phyloP scores from a whole-genome alignment of 2,888 invertebrate species.

The Ormyrus thymus region DNA sequence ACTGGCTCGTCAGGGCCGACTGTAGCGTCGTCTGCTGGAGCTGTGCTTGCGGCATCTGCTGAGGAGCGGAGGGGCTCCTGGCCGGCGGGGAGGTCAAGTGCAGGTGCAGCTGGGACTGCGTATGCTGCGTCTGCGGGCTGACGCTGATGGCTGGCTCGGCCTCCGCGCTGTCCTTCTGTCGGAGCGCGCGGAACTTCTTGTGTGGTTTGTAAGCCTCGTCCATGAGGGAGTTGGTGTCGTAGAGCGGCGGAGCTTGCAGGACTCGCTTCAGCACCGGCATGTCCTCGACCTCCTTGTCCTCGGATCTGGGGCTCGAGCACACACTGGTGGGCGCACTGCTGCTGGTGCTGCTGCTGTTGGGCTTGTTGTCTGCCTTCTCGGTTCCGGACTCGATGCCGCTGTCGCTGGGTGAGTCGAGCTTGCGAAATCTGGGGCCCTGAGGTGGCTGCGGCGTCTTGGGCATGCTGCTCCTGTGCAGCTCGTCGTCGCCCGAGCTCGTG shows the following conservation, averaged over 20 bases:
- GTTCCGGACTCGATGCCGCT: conserved; percentile 96
- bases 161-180: conserved; percentile 87
- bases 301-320: conserved; percentile 90
- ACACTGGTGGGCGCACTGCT: conserved; percentile 82
- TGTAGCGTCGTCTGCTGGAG: conserved; percentile 70
- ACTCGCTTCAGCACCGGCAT: conserved; percentile 96
- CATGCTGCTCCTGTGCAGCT: conserved; percentile 71
- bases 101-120: conserved; percentile 77
- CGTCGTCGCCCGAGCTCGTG: conserved; percentile 87
- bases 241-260: conserved; percentile 92
- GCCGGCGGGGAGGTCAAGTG: conserved; percentile 74
- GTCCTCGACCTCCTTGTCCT: conserved; percentile 88
- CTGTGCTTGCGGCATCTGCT: conserved; percentile 10
- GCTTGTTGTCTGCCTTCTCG: conserved; percentile 84
- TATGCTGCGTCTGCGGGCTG: conserved; percentile 72
- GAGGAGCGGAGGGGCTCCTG: conserved; percentile 75
- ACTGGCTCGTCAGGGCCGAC: conserved; percentile 72
- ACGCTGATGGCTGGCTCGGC: conserved; percentile 81
- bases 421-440: conserved; percentile 83
- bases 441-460: conserved; percentile 74
- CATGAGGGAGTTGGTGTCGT: conserved; percentile 93
- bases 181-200: conserved; percentile 93
- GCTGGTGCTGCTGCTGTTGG: conserved; percentile 79
- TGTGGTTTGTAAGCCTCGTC: conserved; percentile 97
- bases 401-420: conserved; percentile 93